Conservation (phyloP, 2,797 vertebrate genomes). For the Microctenopoma steveboyesi region DNA sequence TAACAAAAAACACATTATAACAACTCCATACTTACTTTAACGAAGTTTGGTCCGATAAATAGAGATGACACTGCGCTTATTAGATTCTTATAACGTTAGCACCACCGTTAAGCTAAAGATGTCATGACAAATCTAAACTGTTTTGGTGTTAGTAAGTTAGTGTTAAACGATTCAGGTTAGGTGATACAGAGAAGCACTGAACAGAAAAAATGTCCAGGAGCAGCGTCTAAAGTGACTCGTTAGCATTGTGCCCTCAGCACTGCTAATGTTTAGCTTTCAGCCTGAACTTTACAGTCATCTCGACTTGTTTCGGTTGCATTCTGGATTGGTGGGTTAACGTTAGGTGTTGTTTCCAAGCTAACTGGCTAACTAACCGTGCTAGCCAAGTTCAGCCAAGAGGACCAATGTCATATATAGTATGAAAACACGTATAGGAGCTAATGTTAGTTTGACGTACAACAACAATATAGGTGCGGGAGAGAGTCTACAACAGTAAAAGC, state of each 20-base stretch:
- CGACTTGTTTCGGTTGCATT: constrained; percentile 1
- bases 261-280: constrained; percentile 4
- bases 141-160: neutral
- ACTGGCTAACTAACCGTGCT: constrained; percentile 32
- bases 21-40: neutral
- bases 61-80: neutral
- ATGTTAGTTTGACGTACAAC: constrained; percentile 1
- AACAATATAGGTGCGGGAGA: neutral
- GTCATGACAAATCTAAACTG: neutral
- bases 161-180: neutral
- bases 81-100: neutral
- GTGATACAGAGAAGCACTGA: neutral
- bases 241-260: constrained; percentile 5
- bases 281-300: constrained; percentile 1
- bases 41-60: neutral
- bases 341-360: constrained; percentile 37
- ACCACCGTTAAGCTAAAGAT: neutral
- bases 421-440: constrained; percentile 28
- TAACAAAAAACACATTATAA: neutral
- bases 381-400: constrained; percentile 56
- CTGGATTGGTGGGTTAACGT: constrained; percentile 4
- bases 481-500: neutral
- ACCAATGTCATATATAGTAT: constrained; percentile 63
- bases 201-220: neutral
- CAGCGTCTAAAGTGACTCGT: constrained; percentile 21